Evolutionary conservation across 2,888 invertebrate genomes (phyloP), one percentile per base, ranked within the genome.

Genomic region (Spisula subtruncata): DNA sequence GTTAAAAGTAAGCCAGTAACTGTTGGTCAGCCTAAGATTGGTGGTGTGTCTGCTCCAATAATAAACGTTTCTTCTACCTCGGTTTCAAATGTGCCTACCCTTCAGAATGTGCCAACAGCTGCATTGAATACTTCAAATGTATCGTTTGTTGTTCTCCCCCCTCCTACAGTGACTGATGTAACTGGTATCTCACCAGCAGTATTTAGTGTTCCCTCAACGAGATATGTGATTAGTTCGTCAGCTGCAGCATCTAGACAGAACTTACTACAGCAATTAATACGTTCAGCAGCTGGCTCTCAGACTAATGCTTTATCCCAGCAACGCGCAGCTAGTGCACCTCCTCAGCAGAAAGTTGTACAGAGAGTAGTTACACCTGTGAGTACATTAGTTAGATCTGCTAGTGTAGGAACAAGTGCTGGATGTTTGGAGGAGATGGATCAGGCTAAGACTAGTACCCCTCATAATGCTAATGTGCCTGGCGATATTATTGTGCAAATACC

Each of bases 291-390:
- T 56, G 93, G 92, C 8, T 71, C 91, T 66, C 79, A 84, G 51
- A 85, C 90, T 25, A 87, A 85, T 82, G 90, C 88, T 25, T 79
- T 92, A 41, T 89, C 94, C 1, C 95, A 94, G 18, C 94, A 95
- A 18, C 91, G 95, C 16, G 95, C 95, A 16, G 93, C 95, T 1
- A 95, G 95, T 92, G 95, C 95, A 29, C 95, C 96, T n/a, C 95
- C 93, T 25, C 88, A 91, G 66, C 92, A 93, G 87, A 93, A 94
- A 83, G 83, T 91, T 66, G 88, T 92, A 25, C 91, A 91, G 46
- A 20, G 85, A 35, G 83, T 86, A 35, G 46, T 79, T 20, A 90
- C 89, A n/a, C 91, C 92, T 82, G 89, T 87, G 20, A 90, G 87
- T 29, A 92, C 93, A 6, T 88, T 95, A 20, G 95, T 95, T 16